These are phyloP conservation scores for Drosophila mimica DNA, from an alignment of 2,888 invertebrate genomes.

Conservation along the genomic window DNA sequence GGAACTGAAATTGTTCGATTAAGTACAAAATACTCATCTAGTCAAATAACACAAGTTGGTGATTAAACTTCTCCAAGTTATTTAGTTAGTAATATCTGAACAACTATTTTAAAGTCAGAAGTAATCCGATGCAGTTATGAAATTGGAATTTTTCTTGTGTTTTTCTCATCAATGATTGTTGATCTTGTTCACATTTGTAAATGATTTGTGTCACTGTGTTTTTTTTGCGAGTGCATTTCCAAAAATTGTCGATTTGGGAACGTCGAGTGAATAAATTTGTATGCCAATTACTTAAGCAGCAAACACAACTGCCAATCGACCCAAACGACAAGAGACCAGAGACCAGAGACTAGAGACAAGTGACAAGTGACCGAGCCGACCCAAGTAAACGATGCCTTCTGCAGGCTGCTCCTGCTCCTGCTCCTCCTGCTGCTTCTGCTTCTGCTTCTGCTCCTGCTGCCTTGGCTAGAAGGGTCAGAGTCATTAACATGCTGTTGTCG, in stretches of 20 bases:
- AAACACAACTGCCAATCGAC: conserved; percentile 58
- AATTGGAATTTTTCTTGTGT: too few species aligned
- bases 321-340: conserved; percentile 45
- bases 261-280: conserved; percentile 66
- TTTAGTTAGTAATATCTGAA: neutral
- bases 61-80: neutral
- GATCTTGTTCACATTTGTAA: neutral
- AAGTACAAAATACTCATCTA: too few species aligned
- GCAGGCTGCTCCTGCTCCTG: neutral
- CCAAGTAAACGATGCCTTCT: conserved; percentile 53
- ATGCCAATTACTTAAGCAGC: conserved; percentile 77
- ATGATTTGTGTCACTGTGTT: neutral
- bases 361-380: conserved; percentile 63
- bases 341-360: neutral
- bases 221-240: neutral
- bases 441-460: neutral
- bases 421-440: neutral
- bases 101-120: neutral
- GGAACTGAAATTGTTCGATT: neutral
- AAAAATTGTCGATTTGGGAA: conserved; percentile 1
- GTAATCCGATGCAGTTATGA: neutral
- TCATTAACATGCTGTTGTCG: conserved; percentile 79
- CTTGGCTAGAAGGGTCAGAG: conserved; percentile 69
- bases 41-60: too few species aligned
- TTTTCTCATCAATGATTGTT: neutral